Conservation (phyloP, 2,888 invertebrate species). For the Tetranychus truncatus region DNA sequence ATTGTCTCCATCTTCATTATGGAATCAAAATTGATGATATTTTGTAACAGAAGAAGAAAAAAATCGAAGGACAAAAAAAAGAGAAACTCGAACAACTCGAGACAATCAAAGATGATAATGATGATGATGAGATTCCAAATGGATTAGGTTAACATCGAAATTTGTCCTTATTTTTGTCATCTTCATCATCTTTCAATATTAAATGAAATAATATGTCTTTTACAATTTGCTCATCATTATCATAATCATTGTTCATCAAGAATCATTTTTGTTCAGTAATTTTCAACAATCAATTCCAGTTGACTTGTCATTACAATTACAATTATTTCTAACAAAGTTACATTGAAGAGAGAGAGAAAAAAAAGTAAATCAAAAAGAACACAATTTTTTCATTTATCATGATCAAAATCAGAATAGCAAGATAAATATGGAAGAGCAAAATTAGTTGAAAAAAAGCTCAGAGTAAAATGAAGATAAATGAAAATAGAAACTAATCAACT, state of each 20-base stretch:
- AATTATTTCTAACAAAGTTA: neutral
- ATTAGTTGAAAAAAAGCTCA: no score
- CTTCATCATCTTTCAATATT: neutral
- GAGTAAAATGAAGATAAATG: no score
- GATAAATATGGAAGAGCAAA: no score
- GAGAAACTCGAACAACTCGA: neutral
- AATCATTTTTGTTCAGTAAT: neutral
- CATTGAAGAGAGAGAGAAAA: neutral
- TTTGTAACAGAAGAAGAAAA: neutral
- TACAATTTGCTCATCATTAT: neutral
- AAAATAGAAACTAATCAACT: no score
- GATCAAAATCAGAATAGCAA: neutral
- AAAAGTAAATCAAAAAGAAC: neutral
- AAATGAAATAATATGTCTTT: neutral
- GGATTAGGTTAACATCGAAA: neutral
- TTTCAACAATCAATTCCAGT: neutral
- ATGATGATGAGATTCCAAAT: neutral
- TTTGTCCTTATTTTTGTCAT: neutral
- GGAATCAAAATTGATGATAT: neutral
- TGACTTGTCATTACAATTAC: neutral
- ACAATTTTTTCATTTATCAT: neutral
- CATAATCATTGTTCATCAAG: neutral
- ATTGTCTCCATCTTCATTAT: neutral
- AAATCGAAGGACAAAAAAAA: neutral
- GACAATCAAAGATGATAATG: neutral